Conservation (phyloP, 2,888 invertebrate species). For the Drosophila trichaetosa region DNA sequence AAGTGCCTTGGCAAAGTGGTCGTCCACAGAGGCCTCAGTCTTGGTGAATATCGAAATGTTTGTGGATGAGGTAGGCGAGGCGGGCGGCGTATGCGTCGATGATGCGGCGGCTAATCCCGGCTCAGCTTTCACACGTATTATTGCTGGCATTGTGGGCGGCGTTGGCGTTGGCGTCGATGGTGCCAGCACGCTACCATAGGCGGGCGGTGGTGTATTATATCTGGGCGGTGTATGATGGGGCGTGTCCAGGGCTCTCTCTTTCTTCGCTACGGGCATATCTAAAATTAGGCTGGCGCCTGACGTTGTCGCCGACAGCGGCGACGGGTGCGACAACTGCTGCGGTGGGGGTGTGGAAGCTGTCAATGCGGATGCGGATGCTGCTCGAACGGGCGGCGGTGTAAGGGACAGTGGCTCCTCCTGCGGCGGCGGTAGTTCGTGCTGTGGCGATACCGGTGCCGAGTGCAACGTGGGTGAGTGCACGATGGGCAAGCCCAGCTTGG, state of each 20-base stretch:
- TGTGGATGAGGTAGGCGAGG: conserved; percentile 76
- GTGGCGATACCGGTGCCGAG: conserved; percentile 60
- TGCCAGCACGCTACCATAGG: conserved; percentile 51
- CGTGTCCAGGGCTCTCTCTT: conserved; percentile 60
- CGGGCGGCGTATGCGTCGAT: conserved; percentile 79
- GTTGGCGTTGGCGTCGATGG: conserved; percentile 51
- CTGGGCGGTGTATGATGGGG: conserved; percentile 70
- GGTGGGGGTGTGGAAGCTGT: conserved; percentile 48
- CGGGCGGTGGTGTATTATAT: conserved; percentile 70
- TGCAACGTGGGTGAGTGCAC: conserved; percentile 66
- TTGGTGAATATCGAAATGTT: conserved; percentile 73
- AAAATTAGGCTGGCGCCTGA: conserved; percentile 47
- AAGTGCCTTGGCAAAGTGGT: conserved; percentile 96
- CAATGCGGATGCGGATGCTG: conserved; percentile 55
- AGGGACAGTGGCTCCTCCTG: conserved; percentile 78
- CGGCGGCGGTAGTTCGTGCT: conserved; percentile 69
- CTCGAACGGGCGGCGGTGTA: conserved; percentile 59
- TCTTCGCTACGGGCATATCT: conserved; percentile 48
- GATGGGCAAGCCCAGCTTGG: conserved; percentile 51
- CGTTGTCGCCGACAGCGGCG: conserved; percentile 21
- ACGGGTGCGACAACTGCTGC: conserved; percentile 23
- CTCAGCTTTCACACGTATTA: conserved; percentile 82
- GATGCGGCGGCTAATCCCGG: conserved; percentile 76
- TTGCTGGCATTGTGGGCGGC: conserved; percentile 73
- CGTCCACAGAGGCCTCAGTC: conserved; percentile 89